Conservation (phyloP, 92 coral and sea anemone genomes). For the Muricea muricata region DNA sequence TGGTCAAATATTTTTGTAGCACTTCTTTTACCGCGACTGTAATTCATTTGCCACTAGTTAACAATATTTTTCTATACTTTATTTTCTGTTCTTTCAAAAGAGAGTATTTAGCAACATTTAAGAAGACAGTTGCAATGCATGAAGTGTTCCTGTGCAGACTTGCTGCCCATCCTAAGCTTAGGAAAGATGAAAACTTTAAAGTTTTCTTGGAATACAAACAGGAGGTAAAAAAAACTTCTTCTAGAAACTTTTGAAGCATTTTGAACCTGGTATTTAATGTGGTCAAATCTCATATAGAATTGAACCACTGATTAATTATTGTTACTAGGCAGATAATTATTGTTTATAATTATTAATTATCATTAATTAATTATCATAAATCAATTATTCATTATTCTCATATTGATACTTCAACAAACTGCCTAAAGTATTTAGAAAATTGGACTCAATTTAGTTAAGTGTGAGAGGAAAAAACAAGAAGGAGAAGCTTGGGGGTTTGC, state of each 20-base stretch:
- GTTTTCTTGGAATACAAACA: conserved; percentile 96
- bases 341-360: no score
- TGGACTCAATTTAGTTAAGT: conserved; percentile 67
- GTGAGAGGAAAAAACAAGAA: conserved; percentile 99
- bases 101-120: conserved; percentile 97
- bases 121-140: conserved; percentile 99
- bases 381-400: no score
- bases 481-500: conserved; percentile 90
- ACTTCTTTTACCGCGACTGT: no score
- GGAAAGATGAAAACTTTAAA: conserved; percentile 97
- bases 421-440: no score
- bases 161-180: conserved; percentile 93
- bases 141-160: conserved; percentile 95
- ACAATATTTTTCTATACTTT: not conserved
- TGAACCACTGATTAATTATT: no score
- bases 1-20: no score
- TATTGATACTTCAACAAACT: no score
- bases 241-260: not conserved
- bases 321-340: no score
- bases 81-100: conserved; percentile 34
- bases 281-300: no score
- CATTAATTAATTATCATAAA: no score
- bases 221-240: conserved; percentile 82
- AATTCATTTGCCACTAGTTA: not conserved
- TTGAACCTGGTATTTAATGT: not conserved